phyloP scores from a whole-genome alignment of 2,797 vertebrate genomes.

The Dallia pectoralis region DNA sequence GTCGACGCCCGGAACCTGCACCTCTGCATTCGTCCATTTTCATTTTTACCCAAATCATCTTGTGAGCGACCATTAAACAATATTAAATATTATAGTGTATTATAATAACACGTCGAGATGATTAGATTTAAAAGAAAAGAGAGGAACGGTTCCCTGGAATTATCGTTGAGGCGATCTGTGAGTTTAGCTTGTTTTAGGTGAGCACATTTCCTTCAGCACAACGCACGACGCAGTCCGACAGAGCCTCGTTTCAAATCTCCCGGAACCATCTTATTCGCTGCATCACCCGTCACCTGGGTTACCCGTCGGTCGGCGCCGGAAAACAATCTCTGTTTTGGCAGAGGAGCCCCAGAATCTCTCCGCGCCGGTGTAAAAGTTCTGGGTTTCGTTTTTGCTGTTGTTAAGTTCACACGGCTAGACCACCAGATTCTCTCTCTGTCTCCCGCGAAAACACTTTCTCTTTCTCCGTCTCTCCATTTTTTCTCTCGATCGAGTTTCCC shows the following conservation, averaged over 20 bases:
- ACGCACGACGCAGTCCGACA: constrained; percentile 30
- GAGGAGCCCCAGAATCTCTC: constrained; percentile 59
- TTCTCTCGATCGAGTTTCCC: constrained; percentile 4
- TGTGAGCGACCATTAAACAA: not conserved
- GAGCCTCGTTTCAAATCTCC: constrained; percentile 34
- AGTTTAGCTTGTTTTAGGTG: constrained; percentile 19
- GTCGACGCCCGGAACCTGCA: constrained; percentile 33
- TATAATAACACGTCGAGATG: not conserved
- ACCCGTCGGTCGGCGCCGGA: constrained; percentile 54
- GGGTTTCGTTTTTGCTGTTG: constrained; percentile 82
- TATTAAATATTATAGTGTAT: not conserved
- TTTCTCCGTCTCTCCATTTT: constrained; percentile 18
- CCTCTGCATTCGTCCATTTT: constrained; percentile 9
- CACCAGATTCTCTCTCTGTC: constrained; percentile 77
- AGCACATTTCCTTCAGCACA: constrained; percentile 20
- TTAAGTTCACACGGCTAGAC: constrained; percentile 83
- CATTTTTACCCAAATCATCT: constrained; percentile 12
- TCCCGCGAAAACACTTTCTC: constrained; percentile 29
- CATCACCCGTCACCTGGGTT: constrained; percentile 44
- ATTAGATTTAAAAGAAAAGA: constrained; percentile 1
- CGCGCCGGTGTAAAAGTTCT: constrained; percentile 72
- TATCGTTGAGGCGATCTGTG: not conserved
- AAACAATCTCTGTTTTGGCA: constrained; percentile 72
- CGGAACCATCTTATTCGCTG: constrained; percentile 29
- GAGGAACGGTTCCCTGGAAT: not conserved